A percentile compares a stretch with the other conserved stretches of the same genome.
These are phyloP conservation scores for Polydrusus pterygomalis DNA, from an alignment of 2,888 invertebrate genomes.

Conservation along the genomic window DNA sequence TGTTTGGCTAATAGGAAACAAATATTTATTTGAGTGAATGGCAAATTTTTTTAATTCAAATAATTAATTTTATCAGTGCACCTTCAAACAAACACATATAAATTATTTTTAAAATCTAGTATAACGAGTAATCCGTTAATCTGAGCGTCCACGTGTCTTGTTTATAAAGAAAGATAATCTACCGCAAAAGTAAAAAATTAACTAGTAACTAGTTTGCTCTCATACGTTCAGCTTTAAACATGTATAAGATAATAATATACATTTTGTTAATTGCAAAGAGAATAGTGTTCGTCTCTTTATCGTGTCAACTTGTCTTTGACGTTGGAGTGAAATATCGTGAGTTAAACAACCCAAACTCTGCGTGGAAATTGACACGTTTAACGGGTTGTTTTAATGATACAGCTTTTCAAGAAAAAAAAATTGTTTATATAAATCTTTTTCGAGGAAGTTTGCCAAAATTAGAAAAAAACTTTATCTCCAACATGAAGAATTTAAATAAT, in stretches of 20 bases:
- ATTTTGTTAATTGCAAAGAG: background rate
- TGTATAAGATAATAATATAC: background rate
- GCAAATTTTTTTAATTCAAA: too few species aligned
- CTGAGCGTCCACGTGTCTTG: too few species aligned
- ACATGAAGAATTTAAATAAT: background rate
- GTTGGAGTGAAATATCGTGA: background rate
- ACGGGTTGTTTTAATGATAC: slow-evolving; percentile 10
- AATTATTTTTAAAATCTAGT: too few species aligned
- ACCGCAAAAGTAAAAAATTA: background rate
- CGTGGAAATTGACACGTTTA: background rate
- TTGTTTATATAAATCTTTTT: background rate
- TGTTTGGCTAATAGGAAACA: too few species aligned
- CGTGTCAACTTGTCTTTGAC: background rate
- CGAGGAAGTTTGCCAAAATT: background rate
- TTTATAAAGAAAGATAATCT: background rate
- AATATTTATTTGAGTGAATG: too few species aligned
- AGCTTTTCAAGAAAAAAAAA: background rate
- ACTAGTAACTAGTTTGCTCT: background rate
- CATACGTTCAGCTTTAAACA: background rate
- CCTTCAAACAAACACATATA: too few species aligned
- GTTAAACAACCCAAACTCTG: background rate
- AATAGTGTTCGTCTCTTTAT: background rate
- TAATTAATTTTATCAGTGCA: too few species aligned
- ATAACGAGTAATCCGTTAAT: too few species aligned
- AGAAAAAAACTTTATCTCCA: slow-evolving; percentile 9